Conservation (phyloP, 2,113 vertebrate species). For the Edolisoma coerulescens region DNA sequence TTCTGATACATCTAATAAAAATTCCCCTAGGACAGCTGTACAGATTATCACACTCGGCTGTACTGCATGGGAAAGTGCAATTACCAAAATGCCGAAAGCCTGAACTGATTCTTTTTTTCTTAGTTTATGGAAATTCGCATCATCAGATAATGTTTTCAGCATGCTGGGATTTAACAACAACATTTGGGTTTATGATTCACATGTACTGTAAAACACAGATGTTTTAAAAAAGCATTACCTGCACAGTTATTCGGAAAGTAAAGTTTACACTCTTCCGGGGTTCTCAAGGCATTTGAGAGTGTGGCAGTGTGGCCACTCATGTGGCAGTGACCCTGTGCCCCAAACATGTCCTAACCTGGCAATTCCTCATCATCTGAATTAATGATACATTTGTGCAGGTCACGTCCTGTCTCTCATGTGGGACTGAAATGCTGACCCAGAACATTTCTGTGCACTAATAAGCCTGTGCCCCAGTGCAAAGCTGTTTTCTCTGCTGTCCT, state of each 20-base stretch:
- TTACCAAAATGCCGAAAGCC: neutral
- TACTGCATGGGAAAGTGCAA: conserved; percentile 21
- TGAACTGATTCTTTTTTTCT: neutral
- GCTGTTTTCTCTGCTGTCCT: neutral
- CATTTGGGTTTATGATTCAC: conserved; percentile 11
- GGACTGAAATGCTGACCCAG: neutral
- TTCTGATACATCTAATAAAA: conserved; percentile 20
- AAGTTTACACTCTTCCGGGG: neutral
- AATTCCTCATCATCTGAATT: neutral
- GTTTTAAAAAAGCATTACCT: neutral
- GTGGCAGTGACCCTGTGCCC: neutral
- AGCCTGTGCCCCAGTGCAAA: neutral
- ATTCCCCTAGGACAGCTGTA: conserved; percentile 8
- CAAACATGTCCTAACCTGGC: neutral
- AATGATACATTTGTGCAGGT: neutral
- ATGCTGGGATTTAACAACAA: neutral
- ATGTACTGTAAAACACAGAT: neutral
- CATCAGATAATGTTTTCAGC: neutral
- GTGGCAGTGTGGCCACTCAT: too few relatives aligned
- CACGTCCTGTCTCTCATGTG: neutral
- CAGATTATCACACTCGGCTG: neutral
- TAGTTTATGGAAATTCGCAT: conserved; percentile 4
- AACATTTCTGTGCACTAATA: neutral
- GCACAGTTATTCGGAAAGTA: neutral
- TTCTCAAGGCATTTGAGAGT: neutral